A percentile compares a stretch with the other conserved stretches of the same genome.
These are phyloP conservation scores for Heliconius nattereri DNA, from an alignment of 1,140 invertebrate genomes.

Conservation along the genomic window DNA sequence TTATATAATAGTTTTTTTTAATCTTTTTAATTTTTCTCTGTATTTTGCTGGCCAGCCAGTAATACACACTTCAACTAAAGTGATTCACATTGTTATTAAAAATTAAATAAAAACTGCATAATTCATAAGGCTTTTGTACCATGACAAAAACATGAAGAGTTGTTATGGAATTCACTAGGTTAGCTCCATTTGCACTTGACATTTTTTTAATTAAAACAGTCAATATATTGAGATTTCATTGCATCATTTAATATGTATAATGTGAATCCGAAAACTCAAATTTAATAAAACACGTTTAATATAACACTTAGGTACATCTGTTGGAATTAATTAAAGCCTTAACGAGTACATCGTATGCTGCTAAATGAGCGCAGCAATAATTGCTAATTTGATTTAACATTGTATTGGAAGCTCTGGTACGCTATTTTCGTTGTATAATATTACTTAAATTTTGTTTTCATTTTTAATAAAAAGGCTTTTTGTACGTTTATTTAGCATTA, in stretches of 20 bases:
- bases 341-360: constrained; percentile 8
- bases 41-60: background rate
- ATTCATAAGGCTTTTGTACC: too few species aligned
- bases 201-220: background rate
- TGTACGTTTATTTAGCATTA: background rate
- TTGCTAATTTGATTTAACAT: constrained; percentile 14
- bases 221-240: constrained; percentile 3
- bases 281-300: constrained; percentile 10
- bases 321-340: constrained; percentile 9
- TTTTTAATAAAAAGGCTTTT: background rate
- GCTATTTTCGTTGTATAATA: constrained; percentile 1
- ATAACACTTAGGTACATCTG: constrained; percentile 7
- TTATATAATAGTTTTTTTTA: background rate
- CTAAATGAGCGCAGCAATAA: constrained; percentile 10
- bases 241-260: background rate
- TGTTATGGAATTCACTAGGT: too few species aligned
- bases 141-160: too few species aligned
- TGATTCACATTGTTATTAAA: too few species aligned
- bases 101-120: too few species aligned
- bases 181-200: too few species aligned
- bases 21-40: background rate
- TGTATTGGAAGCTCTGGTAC: background rate
- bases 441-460: background rate
- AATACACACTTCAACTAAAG: too few species aligned
- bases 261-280: background rate